Conservation (phyloP, 2,113 vertebrate genomes). For the Zosterops japonicus region DNA sequence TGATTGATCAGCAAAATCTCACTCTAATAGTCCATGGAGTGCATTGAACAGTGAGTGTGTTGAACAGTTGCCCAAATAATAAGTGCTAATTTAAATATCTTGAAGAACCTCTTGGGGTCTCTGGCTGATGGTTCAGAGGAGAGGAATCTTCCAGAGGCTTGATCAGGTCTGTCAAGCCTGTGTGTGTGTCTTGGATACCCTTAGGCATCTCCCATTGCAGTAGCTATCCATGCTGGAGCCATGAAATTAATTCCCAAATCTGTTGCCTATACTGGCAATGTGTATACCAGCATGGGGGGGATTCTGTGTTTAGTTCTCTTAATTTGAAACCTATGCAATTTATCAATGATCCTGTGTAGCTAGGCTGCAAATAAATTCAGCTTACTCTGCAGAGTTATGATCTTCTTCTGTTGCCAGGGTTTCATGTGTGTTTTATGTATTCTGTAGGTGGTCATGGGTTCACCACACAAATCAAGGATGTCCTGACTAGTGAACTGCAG, state of each 20-base stretch:
- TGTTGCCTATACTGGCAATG: background rate
- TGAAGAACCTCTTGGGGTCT: background rate
- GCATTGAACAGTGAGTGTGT: background rate
- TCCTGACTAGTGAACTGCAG: background rate
- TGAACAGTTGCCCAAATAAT: background rate
- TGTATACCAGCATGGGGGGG: background rate
- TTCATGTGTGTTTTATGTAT: background rate
- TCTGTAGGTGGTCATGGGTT: background rate
- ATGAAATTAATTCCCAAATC: background rate
- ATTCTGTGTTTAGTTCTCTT: background rate
- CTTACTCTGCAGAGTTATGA: background rate
- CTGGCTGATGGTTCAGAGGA: background rate
- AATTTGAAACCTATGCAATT: background rate
- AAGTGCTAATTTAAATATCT: background rate
- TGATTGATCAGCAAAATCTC: background rate
- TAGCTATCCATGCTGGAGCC: background rate
- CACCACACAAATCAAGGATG: background rate
- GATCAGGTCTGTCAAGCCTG: accelerated
- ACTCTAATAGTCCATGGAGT: accelerated
- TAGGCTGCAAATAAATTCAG: background rate
- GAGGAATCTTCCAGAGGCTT: background rate
- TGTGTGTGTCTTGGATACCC: background rate
- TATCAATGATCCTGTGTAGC: background rate
- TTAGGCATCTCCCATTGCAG: background rate
- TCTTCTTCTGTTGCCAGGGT: background rate